A percentile compares a stretch with the other conserved stretches of the same genome.
Evolutionary conservation across 1,140 invertebrate genomes (phyloP).

Genomic region (Magallana angulata): DNA sequence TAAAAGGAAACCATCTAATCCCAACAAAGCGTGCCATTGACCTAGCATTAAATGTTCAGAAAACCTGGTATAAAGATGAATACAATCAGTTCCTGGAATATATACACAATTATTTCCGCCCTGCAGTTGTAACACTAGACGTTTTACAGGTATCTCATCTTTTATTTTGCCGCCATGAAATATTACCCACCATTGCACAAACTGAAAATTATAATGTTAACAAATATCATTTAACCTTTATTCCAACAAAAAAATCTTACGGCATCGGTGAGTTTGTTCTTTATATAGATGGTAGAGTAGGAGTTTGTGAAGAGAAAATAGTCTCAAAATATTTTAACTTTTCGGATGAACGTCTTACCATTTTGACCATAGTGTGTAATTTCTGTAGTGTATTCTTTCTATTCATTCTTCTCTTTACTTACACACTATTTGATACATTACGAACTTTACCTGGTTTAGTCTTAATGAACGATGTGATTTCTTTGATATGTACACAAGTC

Average conservation of each 20-base stretch:
- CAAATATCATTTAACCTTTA: background rate
- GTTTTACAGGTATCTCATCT: background rate
- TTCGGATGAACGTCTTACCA: background rate
- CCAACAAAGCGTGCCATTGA: background rate
- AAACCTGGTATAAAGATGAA: background rate
- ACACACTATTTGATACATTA: background rate
- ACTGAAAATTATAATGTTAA: background rate
- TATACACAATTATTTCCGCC: background rate
- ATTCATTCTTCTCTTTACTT: background rate
- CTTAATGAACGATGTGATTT: background rate
- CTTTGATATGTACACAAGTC: background rate
- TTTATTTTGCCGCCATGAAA: background rate
- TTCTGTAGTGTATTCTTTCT: background rate
- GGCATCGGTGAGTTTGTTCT: background rate
- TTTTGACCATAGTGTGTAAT: background rate
- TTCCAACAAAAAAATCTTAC: background rate
- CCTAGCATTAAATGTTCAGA: background rate
- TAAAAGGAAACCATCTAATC: background rate
- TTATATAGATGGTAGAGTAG: background rate
- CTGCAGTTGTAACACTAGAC: background rate
- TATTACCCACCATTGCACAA: background rate
- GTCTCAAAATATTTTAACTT: background rate
- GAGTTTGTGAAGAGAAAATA: background rate
- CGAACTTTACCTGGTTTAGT: background rate
- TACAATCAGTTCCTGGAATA: background rate